phyloP scores from a whole-genome alignment of 2,113 vertebrate genomes.

The Callopanchax toddi region DNA sequence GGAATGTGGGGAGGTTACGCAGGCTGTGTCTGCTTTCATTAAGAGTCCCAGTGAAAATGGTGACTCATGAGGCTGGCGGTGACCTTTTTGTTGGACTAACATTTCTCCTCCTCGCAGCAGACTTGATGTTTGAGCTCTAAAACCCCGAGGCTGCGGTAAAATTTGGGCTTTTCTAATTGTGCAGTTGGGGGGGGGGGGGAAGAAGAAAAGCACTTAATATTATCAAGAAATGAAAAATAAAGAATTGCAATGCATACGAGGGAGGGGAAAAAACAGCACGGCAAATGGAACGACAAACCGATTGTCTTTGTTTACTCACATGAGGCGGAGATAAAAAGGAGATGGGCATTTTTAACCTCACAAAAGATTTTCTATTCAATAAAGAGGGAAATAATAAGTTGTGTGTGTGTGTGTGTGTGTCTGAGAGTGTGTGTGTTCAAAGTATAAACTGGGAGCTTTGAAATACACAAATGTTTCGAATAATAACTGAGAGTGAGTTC shows the following conservation, averaged over 20 bases:
- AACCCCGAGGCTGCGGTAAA: slow-evolving; percentile 11
- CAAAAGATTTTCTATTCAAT: slow-evolving; percentile 44
- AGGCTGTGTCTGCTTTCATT: slow-evolving; percentile 61
- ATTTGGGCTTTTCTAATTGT: slow-evolving; percentile 14
- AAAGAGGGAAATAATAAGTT: slow-evolving; percentile 65
- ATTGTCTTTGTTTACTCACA: slow-evolving; percentile 34
- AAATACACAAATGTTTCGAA: slow-evolving; percentile 70
- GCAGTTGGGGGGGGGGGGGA: background rate
- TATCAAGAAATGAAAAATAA: background rate
- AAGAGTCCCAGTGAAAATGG: slow-evolving; percentile 55
- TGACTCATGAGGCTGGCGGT: slow-evolving; percentile 56
- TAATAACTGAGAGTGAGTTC: slow-evolving; percentile 78
- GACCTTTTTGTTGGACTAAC: slow-evolving; percentile 31
- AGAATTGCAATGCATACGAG: slow-evolving; percentile 1
- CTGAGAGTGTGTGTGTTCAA: slow-evolving; percentile 39
- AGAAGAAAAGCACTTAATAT: background rate
- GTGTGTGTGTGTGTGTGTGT: slow-evolving; percentile 12
- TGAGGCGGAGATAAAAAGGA: slow-evolving; percentile 29
- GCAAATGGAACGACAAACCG: slow-evolving; percentile 6
- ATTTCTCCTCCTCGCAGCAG: slow-evolving; percentile 25
- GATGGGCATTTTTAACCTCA: slow-evolving; percentile 45
- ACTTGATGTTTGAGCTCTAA: slow-evolving; percentile 33
- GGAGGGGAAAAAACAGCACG: slow-evolving; percentile 10
- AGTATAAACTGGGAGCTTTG: slow-evolving; percentile 61
- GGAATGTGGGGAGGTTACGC: slow-evolving; percentile 62